Evolutionary conservation across 92 coral and sea anemone genomes (phyloP).

Genomic region (Porites lobata): DNA sequence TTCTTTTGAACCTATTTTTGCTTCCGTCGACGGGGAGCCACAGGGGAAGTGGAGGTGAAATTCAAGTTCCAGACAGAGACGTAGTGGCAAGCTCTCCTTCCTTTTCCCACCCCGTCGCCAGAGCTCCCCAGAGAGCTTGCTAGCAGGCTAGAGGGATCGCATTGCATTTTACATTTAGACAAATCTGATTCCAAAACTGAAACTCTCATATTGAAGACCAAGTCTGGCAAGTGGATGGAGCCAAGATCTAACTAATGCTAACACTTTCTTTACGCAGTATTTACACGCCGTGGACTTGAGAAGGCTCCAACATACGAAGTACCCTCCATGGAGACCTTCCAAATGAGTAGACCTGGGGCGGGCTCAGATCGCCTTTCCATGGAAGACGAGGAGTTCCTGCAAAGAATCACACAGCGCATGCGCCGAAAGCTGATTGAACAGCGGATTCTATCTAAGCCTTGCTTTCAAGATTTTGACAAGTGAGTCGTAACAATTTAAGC

Average conservation of each 20-base stretch:
- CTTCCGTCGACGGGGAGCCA: too few species aligned
- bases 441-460: conserved; percentile 91
- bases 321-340: conserved; percentile 89
- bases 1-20: too few species aligned
- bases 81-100: too few species aligned
- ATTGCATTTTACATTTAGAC: too few species aligned
- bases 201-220: background rate
- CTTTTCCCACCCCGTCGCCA: too few species aligned
- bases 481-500: conserved; percentile 34
- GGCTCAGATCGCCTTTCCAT: conserved; percentile 57
- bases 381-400: conserved; percentile 72
- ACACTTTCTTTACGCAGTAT: conserved; percentile 48
- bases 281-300: conserved; percentile 96
- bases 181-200: too few species aligned
- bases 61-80: too few species aligned
- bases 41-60: too few species aligned
- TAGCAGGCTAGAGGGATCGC: too few species aligned
- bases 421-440: conserved; percentile 87
- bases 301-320: conserved; percentile 87
- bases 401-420: conserved; percentile 86
- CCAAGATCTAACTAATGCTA: background rate
- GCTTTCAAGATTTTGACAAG: conserved; percentile 98
- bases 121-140: too few species aligned
- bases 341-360: conserved; percentile 95
- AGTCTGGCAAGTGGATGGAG: background rate